Evolutionary conservation across 2,797 vertebrate genomes (phyloP).

Genomic region (Manis crassicaudata): DNA sequence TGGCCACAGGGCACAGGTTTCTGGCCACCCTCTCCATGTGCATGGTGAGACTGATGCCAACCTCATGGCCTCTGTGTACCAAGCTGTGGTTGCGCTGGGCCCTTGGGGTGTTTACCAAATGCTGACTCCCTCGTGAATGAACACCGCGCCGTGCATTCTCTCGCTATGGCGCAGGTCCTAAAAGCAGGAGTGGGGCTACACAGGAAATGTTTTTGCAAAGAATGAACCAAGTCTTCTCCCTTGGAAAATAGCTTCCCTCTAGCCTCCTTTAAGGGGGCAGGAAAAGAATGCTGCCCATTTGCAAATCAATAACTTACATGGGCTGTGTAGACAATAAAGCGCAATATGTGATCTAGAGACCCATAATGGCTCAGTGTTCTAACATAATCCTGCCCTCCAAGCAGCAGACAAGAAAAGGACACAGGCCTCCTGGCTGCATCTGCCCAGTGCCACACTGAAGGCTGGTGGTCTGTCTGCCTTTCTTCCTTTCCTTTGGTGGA

Average conservation of each 20-base stretch:
- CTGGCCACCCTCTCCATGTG: background rate
- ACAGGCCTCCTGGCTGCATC: conserved; percentile 57
- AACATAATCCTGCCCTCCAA: conserved; percentile 66
- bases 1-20: background rate
- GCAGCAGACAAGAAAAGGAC: conserved; percentile 35
- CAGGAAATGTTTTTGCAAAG: conserved; percentile 66
- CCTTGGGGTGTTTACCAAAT: background rate
- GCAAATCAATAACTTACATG: conserved; percentile 76
- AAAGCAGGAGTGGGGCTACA: conserved; percentile 40
- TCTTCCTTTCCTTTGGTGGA: background rate
- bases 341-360: conserved; percentile 62
- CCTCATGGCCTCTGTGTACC: background rate
- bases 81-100: background rate
- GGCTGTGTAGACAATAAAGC: conserved; percentile 65
- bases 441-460: background rate
- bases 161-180: background rate
- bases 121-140: conserved; percentile 12
- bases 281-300: conserved; percentile 72
- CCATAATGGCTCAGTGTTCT: conserved; percentile 69
- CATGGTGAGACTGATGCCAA: background rate
- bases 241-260: conserved; percentile 48
- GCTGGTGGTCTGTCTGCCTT: conserved; percentile 22
- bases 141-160: background rate
- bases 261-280: conserved; percentile 60
- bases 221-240: conserved; percentile 66